phyloP scores from a whole-genome alignment of 2,888 invertebrate species.

The Cremastinae sp. region DNA sequence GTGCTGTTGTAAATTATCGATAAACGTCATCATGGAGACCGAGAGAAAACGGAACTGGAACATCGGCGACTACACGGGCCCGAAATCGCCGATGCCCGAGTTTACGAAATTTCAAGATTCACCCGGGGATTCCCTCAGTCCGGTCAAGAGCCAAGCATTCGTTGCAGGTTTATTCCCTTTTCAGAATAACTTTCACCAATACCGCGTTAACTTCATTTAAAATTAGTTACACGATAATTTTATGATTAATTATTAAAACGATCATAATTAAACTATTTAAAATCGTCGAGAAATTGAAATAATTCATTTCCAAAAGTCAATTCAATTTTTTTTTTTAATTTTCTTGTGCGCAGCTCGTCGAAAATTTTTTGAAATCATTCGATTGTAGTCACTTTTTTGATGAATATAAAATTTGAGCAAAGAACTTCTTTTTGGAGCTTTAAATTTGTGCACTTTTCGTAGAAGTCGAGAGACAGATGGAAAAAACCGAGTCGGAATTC shows the following conservation, averaged over 20 bases:
- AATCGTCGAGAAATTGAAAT: not conserved
- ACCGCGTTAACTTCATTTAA: too few relatives aligned
- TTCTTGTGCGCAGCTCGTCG: too few relatives aligned
- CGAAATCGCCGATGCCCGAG: constrained; percentile 33
- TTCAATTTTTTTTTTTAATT: too few relatives aligned
- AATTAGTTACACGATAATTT: too few relatives aligned
- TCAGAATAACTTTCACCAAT: not conserved
- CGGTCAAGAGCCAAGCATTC: constrained; percentile 61
- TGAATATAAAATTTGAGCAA: too few relatives aligned
- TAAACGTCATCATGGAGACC: constrained; percentile 56
- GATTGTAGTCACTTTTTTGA: too few relatives aligned
- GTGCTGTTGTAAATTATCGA: constrained; percentile 37
- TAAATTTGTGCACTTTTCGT: constrained; percentile 6
- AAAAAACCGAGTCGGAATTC: constrained; percentile 79
- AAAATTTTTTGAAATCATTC: too few relatives aligned
- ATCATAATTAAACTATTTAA: too few relatives aligned
- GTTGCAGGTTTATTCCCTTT: constrained; percentile 59
- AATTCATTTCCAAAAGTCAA: not conserved
- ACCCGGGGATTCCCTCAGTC: constrained; percentile 25
- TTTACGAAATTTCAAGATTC: constrained; percentile 5
- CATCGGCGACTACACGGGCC: constrained; percentile 21
- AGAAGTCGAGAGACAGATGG: constrained; percentile 80
- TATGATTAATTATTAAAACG: too few relatives aligned
- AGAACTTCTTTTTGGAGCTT: too few relatives aligned
- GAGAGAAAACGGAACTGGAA: constrained; percentile 40